A percentile compares a stretch with the other conserved stretches of the same genome.
Conservation (phyloP, 2,888 invertebrate species). For the Gymnosoma rotundatum region DNA sequence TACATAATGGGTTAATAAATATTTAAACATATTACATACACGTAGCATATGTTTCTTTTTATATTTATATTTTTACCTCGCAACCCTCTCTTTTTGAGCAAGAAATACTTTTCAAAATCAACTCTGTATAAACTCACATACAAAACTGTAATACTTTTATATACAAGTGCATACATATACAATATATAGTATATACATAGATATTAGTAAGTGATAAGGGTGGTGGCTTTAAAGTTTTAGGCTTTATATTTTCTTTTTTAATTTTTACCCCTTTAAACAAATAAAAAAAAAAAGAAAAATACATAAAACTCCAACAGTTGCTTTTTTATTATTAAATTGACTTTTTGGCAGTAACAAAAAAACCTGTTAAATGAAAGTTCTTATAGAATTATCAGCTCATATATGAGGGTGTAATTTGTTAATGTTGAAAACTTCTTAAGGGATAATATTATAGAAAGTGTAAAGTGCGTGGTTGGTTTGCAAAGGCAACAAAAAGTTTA, state of each 20-base stretch:
- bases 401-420: slow-evolving; percentile 43
- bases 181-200: no score
- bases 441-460: slow-evolving; percentile 27
- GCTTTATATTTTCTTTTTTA: slow-evolving; percentile 41
- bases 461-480: slow-evolving; percentile 9
- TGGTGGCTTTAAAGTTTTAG: slow-evolving; percentile 59
- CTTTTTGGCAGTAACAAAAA: slow-evolving; percentile 16
- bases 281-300: not conserved
- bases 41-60: slow-evolving; percentile 43
- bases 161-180: no score
- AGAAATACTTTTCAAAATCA: slow-evolving; percentile 6
- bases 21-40: slow-evolving; percentile 74
- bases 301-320: slow-evolving; percentile 18
- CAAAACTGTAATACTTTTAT: no score
- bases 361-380: slow-evolving; percentile 58
- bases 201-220: slow-evolving; percentile 43
- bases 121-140: not conserved
- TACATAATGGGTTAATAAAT: slow-evolving; percentile 80
- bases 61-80: not conserved
- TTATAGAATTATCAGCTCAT: slow-evolving; percentile 56
- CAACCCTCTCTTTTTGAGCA: slow-evolving; percentile 42
- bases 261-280: slow-evolving; percentile 44
- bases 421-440: slow-evolving; percentile 29
- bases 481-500: not conserved
- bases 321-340: slow-evolving; percentile 43